Evolutionary conservation across 92 coral and sea anemone genomes (phyloP).

Genomic region (Scolanthus callimorphus): DNA sequence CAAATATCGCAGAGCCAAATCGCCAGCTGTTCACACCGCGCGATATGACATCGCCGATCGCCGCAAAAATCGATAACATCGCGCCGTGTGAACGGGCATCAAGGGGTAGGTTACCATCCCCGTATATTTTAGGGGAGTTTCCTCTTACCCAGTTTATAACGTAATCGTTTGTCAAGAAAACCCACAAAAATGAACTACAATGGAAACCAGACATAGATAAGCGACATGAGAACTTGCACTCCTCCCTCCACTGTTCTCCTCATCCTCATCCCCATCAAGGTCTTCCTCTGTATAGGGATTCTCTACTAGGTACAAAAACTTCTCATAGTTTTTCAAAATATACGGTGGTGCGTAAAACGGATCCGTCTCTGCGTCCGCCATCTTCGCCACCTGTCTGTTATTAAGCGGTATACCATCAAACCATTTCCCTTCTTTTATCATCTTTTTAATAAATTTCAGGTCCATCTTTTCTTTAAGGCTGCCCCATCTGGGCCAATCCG

Average conservation of each 20-base stretch:
- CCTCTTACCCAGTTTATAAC: too few relatives aligned
- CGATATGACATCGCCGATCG: too few relatives aligned
- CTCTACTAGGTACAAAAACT: slow-evolving; percentile 8
- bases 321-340: slow-evolving; percentile 18
- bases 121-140: too few relatives aligned
- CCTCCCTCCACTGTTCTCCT: not conserved
- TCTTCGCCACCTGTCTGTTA: slow-evolving; percentile 13
- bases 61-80: too few relatives aligned
- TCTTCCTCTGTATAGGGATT: slow-evolving; percentile 15
- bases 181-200: too few relatives aligned
- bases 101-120: too few relatives aligned
- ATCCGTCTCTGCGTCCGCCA: slow-evolving; percentile 15
- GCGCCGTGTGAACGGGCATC: too few relatives aligned
- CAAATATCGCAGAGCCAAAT: too few relatives aligned
- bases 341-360: slow-evolving; percentile 38
- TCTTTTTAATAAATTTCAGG: slow-evolving; percentile 2
- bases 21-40: too few relatives aligned
- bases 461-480: slow-evolving; percentile 27
- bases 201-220: too few relatives aligned
- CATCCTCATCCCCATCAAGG: not conserved
- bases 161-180: too few relatives aligned
- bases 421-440: slow-evolving; percentile 34
- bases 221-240: too few relatives aligned
- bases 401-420: slow-evolving; percentile 27
- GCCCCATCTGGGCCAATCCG: slow-evolving; percentile 45